A percentile compares a stretch with the other conserved stretches of the same genome.
These are phyloP conservation scores for Pelagia noctiluca DNA, from an alignment of 30 jellyfish, hydroid and myxozoan genomes.

Conservation along the genomic window DNA sequence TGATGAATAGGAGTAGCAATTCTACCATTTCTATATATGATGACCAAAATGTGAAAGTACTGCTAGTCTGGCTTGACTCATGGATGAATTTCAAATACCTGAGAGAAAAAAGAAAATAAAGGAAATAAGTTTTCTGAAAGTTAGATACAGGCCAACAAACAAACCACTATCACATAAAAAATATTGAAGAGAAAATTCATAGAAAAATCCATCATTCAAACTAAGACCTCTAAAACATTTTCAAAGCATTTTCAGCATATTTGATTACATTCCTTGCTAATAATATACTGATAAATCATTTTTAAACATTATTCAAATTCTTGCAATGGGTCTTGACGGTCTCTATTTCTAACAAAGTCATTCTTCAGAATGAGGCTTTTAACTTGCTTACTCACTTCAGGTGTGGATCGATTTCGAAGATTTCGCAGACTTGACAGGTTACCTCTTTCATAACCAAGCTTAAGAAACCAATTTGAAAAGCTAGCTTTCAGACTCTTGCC, in stretches of 20 bases:
- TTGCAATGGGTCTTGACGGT: slow-evolving; percentile 11
- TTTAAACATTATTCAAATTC: too few relatives aligned
- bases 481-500: slow-evolving; percentile 22
- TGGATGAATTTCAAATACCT: too few relatives aligned
- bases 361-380: slow-evolving; percentile 10
- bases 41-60: too few relatives aligned
- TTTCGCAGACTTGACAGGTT: not conserved
- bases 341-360: slow-evolving; percentile 7
- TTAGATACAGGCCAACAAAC: too few relatives aligned
- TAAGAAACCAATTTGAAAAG: slow-evolving; percentile 9
- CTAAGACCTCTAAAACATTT: not conserved
- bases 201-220: not conserved
- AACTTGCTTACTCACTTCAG: not conserved
- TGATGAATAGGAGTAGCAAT: too few relatives aligned
- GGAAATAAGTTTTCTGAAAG: too few relatives aligned
- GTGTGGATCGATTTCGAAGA: not conserved
- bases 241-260: not conserved
- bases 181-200: too few relatives aligned
- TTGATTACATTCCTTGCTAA: not conserved
- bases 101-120: too few relatives aligned
- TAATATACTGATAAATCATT: not conserved
- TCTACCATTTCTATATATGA: too few relatives aligned
- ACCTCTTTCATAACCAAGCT: slow-evolving; percentile 10
- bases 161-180: too few relatives aligned
- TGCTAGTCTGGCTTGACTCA: too few relatives aligned